Evolutionary conservation across 1,140 invertebrate genomes (phyloP).

Genomic region (Drosophila erecta): DNA sequence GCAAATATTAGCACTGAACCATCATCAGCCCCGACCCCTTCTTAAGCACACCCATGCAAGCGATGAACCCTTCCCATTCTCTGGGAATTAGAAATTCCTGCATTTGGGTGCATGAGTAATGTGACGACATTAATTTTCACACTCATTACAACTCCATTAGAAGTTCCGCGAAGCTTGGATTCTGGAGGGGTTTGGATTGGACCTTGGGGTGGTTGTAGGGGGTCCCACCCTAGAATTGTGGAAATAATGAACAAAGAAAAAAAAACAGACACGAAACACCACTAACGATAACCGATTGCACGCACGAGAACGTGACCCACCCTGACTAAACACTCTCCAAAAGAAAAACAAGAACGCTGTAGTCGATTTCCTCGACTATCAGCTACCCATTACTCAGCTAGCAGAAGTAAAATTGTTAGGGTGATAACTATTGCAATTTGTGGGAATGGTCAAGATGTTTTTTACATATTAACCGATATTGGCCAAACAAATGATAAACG

Average conservation of each 20-base stretch:
- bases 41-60: conserved; percentile 14
- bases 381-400: too few relatives aligned
- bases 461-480: too few relatives aligned
- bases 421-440: too few relatives aligned
- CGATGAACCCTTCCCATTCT: conserved; percentile 10
- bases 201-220: not conserved
- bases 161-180: conserved; percentile 11
- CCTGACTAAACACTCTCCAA: not conserved
- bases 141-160: conserved; percentile 83
- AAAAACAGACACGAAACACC: conserved; percentile 50
- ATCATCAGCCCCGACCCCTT: conserved; percentile 21
- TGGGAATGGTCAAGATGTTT: too few relatives aligned
- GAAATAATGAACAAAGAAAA: conserved; percentile 27
- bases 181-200: not conserved
- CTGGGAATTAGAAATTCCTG: conserved; percentile 15
- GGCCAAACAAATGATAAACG: too few relatives aligned
- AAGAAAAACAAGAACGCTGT: too few relatives aligned
- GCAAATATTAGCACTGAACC: conserved; percentile 69
- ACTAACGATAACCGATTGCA: conserved; percentile 56
- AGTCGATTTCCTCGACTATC: too few relatives aligned
- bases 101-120: conserved; percentile 78
- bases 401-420: too few relatives aligned
- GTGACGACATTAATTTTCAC: conserved; percentile 83
- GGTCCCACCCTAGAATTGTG: conserved; percentile 15
- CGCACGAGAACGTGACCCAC: conserved; percentile 57